A percentile compares a stretch with the other conserved stretches of the same genome.
These are phyloP conservation scores for Sus cebifrons DNA, from an alignment of 2,797 vertebrate species.

Conservation along the genomic window DNA sequence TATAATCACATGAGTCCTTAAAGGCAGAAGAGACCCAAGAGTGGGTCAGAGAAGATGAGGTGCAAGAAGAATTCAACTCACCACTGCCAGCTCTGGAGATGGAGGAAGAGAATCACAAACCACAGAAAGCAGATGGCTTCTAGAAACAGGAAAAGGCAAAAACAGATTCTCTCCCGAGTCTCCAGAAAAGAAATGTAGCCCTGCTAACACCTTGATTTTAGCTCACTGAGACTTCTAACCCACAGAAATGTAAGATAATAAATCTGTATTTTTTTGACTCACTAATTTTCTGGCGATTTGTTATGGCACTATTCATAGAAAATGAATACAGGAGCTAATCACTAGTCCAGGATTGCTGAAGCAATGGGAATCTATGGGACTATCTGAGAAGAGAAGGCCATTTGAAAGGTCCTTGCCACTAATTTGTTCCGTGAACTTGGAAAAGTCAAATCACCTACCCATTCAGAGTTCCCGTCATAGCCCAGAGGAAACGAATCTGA, in stretches of 20 bases:
- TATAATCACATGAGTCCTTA: neutral
- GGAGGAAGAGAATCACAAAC: slow-evolving; percentile 7
- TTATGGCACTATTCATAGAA: neutral
- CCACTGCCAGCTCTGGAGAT: neutral
- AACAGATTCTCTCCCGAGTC: neutral
- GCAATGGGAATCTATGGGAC: neutral
- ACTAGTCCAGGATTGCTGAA: slow-evolving; percentile 4
- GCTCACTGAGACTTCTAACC: neutral
- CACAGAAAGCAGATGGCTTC: neutral
- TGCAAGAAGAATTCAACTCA: neutral
- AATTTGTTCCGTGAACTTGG: neutral
- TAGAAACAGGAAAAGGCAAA: slow-evolving; percentile 35
- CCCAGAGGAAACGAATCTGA: no score
- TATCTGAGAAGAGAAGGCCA: neutral
- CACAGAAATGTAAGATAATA: neutral
- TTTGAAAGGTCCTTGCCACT: slow-evolving; percentile 10
- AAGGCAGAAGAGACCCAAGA: slow-evolving; percentile 38
- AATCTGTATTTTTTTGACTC: slow-evolving; percentile 8
- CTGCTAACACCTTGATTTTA: neutral
- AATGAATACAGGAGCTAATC: neutral
- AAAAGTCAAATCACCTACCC: neutral
- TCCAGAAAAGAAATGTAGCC: neutral
- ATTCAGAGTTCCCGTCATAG: neutral
- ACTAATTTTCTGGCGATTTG: slow-evolving; percentile 3
- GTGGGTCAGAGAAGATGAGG: slow-evolving; percentile 14